Percentiles rank a stretch among this genome's conserved stretches.
These are phyloP conservation scores for Cordylochernes scorpioides DNA, from an alignment of 2,888 invertebrate genomes.

Conservation along the genomic window DNA sequence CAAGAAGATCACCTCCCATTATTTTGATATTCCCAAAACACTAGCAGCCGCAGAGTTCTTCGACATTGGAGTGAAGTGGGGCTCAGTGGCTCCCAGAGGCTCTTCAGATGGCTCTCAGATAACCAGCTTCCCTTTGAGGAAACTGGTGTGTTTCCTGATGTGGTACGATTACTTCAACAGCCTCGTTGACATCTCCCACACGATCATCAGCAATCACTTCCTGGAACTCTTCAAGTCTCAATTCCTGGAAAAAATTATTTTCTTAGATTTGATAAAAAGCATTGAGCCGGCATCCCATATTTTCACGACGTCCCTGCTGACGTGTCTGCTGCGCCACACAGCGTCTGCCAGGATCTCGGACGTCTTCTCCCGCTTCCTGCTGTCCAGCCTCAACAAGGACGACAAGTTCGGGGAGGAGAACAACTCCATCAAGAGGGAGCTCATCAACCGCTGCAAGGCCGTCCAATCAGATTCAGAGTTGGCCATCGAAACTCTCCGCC, in stretches of 20 bases:
- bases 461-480: slow-evolving; percentile 21
- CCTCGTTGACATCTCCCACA: slow-evolving; percentile 23
- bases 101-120: too few relatives aligned
- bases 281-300: too few relatives aligned
- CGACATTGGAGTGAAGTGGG: slow-evolving; percentile 21
- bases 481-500: slow-evolving; percentile 20
- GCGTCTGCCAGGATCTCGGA: slow-evolving; percentile 14
- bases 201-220: slow-evolving; percentile 20
- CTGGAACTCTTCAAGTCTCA: slow-evolving; percentile 29
- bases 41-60: slow-evolving; percentile 20
- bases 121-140: too few relatives aligned
- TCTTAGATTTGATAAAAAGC: slow-evolving; percentile 24
- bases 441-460: slow-evolving; percentile 36
- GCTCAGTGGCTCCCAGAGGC: too few relatives aligned
- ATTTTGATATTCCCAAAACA: slow-evolving; percentile 5
- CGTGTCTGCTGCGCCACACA: slow-evolving; percentile 9
- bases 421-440: slow-evolving; percentile 29
- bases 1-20: slow-evolving; percentile 3
- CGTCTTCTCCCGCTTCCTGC: slow-evolving; percentile 39
- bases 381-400: slow-evolving; percentile 30
- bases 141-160: slow-evolving; percentile 40
- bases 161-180: slow-evolving; percentile 52
- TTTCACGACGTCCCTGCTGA: slow-evolving; percentile 9
- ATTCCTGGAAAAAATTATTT: slow-evolving; percentile 35
- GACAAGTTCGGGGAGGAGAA: slow-evolving; percentile 23